These are phyloP conservation scores for Amitus sp. DNA, from an alignment of 2,888 invertebrate species.

Conservation along the genomic window DNA sequence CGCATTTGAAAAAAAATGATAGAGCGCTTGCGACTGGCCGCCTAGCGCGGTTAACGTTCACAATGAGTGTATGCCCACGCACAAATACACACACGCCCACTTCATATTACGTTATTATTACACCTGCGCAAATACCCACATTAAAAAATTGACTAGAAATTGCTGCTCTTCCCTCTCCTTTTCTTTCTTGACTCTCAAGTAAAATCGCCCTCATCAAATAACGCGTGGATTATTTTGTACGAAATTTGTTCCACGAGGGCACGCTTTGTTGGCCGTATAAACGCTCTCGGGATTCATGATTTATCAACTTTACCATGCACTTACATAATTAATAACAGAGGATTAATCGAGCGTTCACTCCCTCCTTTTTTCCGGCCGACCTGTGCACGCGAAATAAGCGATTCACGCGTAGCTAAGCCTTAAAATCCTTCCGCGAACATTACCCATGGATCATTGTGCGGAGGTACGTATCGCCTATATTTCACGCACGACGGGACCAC, in stretches of 20 bases:
- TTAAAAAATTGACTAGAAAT: slow-evolving; percentile 27
- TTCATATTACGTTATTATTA: slow-evolving; percentile 33
- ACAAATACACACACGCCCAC: slow-evolving; percentile 32
- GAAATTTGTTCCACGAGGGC: no score
- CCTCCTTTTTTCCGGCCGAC: slow-evolving; percentile 46
- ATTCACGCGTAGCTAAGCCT: slow-evolving; percentile 42
- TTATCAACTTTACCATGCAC: slow-evolving; percentile 40
- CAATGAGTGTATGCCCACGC: slow-evolving; percentile 33
- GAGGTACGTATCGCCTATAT: slow-evolving; percentile 48
- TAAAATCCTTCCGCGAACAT: slow-evolving; percentile 44
- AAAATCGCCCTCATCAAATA: no score
- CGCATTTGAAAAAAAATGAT: slow-evolving; percentile 28
- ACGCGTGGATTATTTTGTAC: no score
- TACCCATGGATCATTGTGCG: slow-evolving; percentile 48
- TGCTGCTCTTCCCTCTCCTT: no score
- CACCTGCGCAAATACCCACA: slow-evolving; percentile 37
- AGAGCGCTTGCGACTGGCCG: slow-evolving; percentile 36
- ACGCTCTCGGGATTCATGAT: slow-evolving; percentile 26
- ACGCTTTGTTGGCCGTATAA: no score
- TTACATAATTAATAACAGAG: slow-evolving; percentile 47
- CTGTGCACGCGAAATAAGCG: slow-evolving; percentile 41
- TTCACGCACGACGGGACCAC: slow-evolving; percentile 52
- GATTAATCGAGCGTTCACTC: slow-evolving; percentile 39
- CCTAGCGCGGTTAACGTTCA: slow-evolving; percentile 31
- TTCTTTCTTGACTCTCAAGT: no score